Conservation (phyloP, 2,888 invertebrate species). For the Ptilodon capucinus region DNA sequence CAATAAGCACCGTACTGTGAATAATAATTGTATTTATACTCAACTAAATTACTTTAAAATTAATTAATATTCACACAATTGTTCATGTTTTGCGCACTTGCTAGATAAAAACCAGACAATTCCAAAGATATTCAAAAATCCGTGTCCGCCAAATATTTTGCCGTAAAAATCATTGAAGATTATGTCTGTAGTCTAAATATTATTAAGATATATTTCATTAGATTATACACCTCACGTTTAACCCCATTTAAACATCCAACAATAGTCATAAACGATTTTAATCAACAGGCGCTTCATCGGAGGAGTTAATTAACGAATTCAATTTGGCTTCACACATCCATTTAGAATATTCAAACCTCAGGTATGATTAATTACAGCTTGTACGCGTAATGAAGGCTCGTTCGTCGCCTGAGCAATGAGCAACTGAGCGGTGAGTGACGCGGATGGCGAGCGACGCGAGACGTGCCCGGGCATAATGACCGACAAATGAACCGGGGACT, state of each 20-base stretch:
- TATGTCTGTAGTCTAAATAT: no score
- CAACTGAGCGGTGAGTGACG: conserved; percentile 36
- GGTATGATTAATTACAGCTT: conserved; percentile 19
- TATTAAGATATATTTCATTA: no score
- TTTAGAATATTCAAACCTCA: conserved; percentile 8
- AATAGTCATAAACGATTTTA: background rate
- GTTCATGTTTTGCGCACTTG: background rate
- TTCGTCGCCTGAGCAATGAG: conserved; percentile 18
- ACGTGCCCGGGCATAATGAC: conserved; percentile 66
- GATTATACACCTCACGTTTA: background rate
- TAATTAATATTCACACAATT: conserved; percentile 16
- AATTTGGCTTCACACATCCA: conserved; percentile 6
- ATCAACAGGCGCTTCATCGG: conserved; percentile 1
- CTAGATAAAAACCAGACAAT: background rate
- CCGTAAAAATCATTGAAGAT: background rate
- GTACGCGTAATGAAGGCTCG: conserved; percentile 24
- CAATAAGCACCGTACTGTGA: conserved; percentile 24
- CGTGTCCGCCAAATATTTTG: background rate
- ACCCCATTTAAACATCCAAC: background rate
- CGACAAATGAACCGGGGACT: conserved; percentile 60
- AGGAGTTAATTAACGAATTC: conserved; percentile 2
- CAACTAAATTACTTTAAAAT: conserved; percentile 17
- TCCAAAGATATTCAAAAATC: background rate
- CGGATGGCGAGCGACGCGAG: conserved; percentile 33
- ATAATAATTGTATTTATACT: conserved; percentile 26